phyloP scores from a whole-genome alignment of 2,113 vertebrate genomes.

The Rhabdornis inornatus region DNA sequence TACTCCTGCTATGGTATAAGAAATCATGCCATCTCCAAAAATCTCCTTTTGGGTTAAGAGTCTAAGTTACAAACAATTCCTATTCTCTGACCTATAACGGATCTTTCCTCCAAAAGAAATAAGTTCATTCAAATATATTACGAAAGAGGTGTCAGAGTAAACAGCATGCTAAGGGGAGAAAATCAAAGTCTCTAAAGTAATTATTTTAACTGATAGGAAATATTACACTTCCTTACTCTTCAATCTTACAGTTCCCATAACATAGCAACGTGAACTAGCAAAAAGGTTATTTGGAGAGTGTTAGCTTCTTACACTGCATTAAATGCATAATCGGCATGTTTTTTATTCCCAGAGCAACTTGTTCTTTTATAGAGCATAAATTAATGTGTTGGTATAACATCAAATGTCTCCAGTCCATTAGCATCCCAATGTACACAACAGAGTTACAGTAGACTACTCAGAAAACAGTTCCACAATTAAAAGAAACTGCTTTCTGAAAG shows the following conservation, averaged over 20 bases:
- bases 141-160: background rate
- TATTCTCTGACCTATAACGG: background rate
- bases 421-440: background rate
- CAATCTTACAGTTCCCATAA: background rate
- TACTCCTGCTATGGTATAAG: background rate
- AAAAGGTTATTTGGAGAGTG: conserved; percentile 1
- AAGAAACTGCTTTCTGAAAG: background rate
- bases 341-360: background rate
- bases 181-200: background rate
- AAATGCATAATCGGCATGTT: background rate
- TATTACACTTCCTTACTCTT: conserved; percentile 12
- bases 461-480: background rate
- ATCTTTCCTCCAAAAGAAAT: background rate
- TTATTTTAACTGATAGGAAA: background rate
- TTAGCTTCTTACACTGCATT: conserved; percentile 7
- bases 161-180: background rate
- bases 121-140: background rate
- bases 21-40: background rate
- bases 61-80: background rate
- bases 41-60: background rate
- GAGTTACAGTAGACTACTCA: background rate
- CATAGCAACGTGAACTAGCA: conserved; percentile 2
- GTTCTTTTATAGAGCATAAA: conserved; percentile 55
- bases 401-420: background rate
- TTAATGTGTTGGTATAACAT: background rate